phyloP scores from a whole-genome alignment of 2,888 invertebrate genomes.

The Metallyticus violacea region DNA sequence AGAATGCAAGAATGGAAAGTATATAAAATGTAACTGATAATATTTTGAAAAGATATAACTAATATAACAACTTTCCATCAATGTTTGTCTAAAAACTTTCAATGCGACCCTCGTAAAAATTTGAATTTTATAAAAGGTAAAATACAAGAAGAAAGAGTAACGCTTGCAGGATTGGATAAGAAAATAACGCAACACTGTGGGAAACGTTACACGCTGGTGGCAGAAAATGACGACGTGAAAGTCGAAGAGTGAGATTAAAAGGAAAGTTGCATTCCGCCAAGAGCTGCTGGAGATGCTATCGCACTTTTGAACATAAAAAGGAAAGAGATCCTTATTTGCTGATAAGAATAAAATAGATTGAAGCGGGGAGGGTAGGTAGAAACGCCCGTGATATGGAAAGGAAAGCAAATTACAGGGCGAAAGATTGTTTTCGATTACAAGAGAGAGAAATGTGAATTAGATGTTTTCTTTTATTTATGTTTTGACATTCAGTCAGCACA shows the following conservation, averaged over 20 bases:
- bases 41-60: no score
- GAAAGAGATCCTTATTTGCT: background rate
- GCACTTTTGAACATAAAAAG: background rate
- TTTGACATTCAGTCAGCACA: no score
- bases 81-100: no score
- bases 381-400: background rate
- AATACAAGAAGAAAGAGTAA: no score
- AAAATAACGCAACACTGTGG: background rate
- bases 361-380: background rate
- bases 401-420: background rate
- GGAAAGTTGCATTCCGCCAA: background rate
- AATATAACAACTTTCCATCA: no score
- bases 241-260: background rate
- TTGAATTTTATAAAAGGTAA: no score
- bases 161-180: no score
- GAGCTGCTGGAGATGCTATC: background rate
- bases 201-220: background rate
- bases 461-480: background rate
- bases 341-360: background rate
- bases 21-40: no score
- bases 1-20: no score
- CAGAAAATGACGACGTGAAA: background rate
- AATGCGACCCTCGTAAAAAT: no score
- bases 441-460: background rate
- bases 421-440: background rate